Conservation (phyloP, 2,888 invertebrate species). For the Thecophora atra region DNA sequence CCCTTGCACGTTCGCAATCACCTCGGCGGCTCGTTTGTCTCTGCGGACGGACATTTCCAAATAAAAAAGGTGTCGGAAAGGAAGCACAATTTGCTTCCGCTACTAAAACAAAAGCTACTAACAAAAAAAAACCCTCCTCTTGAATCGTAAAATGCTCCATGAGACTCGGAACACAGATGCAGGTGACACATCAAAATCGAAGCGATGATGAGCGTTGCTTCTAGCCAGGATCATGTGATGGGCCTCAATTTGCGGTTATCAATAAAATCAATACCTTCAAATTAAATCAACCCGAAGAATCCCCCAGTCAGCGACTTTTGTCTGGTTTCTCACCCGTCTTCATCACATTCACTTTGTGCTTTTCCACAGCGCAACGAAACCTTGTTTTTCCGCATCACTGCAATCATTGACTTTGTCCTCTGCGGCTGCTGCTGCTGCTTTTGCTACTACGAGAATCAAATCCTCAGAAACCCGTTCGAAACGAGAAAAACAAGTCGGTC, state of each 20-base stretch:
- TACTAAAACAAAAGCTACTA: background rate
- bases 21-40: background rate
- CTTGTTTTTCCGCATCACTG: conserved; percentile 17
- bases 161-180: background rate
- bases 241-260: conserved; percentile 7
- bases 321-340: background rate
- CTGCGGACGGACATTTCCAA: background rate
- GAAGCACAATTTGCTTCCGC: conserved; percentile 16
- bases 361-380: conserved; percentile 1
- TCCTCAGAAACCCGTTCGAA: conserved; percentile 15
- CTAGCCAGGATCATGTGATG: background rate
- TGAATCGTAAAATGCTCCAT: background rate
- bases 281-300: background rate
- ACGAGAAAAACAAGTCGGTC: conserved; percentile 31
- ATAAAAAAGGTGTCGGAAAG: conserved; percentile 23
- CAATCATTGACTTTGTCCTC: conserved; percentile 17
- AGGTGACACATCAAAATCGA: background rate
- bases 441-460: background rate
- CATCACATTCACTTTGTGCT: background rate
- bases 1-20: conserved; percentile 21
- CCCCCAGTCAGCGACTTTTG: background rate
- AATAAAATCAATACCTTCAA: conserved; percentile 10
- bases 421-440: background rate
- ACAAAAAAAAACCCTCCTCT: too few relatives aligned
- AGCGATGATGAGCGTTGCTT: conserved; percentile 7